Evolutionary conservation across 2,797 vertebrate species (phyloP), one percentile per base, ranked within the genome.

Genomic region (Poeciliopsis turneri): DNA sequence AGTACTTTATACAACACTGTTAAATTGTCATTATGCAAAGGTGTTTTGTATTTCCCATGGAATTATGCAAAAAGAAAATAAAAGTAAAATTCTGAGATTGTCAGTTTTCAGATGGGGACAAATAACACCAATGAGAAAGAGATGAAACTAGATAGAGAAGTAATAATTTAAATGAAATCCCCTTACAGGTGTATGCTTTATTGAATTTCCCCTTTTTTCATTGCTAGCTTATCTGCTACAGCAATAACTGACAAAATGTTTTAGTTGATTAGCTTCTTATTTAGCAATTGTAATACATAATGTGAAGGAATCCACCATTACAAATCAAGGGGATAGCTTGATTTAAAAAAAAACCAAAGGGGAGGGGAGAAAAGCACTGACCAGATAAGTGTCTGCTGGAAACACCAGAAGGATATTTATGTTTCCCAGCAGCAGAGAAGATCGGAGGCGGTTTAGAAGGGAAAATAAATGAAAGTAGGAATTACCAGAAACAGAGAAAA

Each of bases 221-320:
- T 91, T 88, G 80, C 89, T 25, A 76, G 85, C 88, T 93, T 88
- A 84, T 92, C 86, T 92, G 87, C 80, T 68, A 83, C 28, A 30
- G 90, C 87, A 93, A 93, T 95, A 94, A 94, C 91, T 89, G 89
- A 94, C 92, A 90, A 74, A 92, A 92, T 90, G 86, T 88, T 94
- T 93, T 93, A 93, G 88, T 89, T 94, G 92, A 95, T 95, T 94
- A 95, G 92, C 86, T 94, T 92, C 90, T 90, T 94, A 92, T 83
- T 64, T 49, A 23, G 82, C 82, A 78, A 84, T 59, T 80, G 77
- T 8, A 36, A 83, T 83, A 82, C 79, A 86, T 87, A 92, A 92
- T 87, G 80, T 47, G 20, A 66, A 83, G 76, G 84, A 90, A 91
- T 82, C 82, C 85, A 86, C 81, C 87, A 84, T 92, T 85, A 87